Base-by-base conservation (phyloP, 2,113 vertebrate species). In the Sinosuthora webbiana region DNA sequence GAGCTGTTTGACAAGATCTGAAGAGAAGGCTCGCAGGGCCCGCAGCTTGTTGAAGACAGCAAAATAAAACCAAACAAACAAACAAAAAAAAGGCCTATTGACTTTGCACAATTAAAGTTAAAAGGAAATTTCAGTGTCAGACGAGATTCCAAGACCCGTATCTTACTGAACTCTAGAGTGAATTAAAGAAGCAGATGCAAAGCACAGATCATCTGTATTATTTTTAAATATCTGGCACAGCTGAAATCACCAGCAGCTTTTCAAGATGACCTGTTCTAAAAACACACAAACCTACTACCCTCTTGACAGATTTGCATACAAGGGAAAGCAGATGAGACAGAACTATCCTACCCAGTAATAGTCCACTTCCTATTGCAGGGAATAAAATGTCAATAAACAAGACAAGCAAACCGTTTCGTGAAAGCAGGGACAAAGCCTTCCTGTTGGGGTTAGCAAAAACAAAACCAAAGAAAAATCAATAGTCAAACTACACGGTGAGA, bases 221-320 rank as follows among this genome's bases (percentile, higher is more conserved):
- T 75, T 94, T 94, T 95, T 75, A 90, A 92, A 60, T 74, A 90
- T 87, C 11, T 87, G 60, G 90, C 76, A 95, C 92, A 90, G 63
- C n/a, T 75, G 80, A 94, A 83, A 78, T 70, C 77, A 94, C 10
- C 57, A 80, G 39, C 64, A 93, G 90, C 76, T 94, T 78, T 81
- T 68, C 79, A 78, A 56, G 70, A 81, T 78, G 80, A 93, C 89
- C 83, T 95, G 93, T 49, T 95, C 86, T 84, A 94, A 90, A 96
- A 94, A 83, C 88, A 92, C 73, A 93, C 30, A 97, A 92, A 87
- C 90, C 94, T 95, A 96, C 92, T 96, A 81, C 44, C 60, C 83
- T 86, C 76, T 45, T 90, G 76, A 83, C 90, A 93, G 24, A 94
- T 81, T 37, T 95, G 80, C 85, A 57, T 60, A 57, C 28, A 70